A percentile compares a stretch with the other conserved stretches of the same genome.
Conservation (phyloP, 2,113 vertebrate genomes). For the Pongo abelii region DNA sequence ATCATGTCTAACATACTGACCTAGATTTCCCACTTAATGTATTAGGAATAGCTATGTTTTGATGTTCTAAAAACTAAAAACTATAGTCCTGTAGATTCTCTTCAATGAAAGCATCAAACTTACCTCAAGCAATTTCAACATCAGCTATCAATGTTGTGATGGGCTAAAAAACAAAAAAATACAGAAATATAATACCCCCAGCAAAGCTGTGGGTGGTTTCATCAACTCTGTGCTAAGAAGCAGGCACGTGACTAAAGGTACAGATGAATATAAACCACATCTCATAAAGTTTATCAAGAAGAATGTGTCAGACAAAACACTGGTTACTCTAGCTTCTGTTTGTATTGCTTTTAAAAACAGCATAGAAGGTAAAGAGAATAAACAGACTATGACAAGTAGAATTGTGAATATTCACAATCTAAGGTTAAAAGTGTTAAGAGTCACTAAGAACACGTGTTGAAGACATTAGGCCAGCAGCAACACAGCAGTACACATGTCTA, state of each 20-base stretch:
- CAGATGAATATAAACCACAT: background rate
- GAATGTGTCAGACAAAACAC: background rate
- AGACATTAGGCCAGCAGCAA: background rate
- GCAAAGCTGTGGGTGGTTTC: background rate
- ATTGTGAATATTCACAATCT: too few relatives aligned
- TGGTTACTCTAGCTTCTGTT: background rate
- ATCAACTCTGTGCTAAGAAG: background rate
- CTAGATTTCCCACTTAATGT: background rate
- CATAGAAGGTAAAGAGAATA: background rate
- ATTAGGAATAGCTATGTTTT: background rate
- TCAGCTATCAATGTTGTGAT: slow-evolving; percentile 87
- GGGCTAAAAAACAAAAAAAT: slow-evolving; percentile 48
- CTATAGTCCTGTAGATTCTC: background rate
- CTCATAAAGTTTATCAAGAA: background rate
- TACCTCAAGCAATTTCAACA: slow-evolving; percentile 79
- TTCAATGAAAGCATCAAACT: slow-evolving; percentile 55
- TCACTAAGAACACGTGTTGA: background rate
- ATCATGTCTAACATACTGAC: background rate
- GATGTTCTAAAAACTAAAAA: background rate
- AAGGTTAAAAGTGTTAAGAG: background rate
- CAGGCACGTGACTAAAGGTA: background rate
- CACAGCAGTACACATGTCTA: fast-evolving
- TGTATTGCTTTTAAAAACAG: background rate
- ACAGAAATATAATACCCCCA: background rate
- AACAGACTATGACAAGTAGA: background rate